phyloP scores from a whole-genome alignment of 2,888 invertebrate genomes.

The Torymus auratus region DNA sequence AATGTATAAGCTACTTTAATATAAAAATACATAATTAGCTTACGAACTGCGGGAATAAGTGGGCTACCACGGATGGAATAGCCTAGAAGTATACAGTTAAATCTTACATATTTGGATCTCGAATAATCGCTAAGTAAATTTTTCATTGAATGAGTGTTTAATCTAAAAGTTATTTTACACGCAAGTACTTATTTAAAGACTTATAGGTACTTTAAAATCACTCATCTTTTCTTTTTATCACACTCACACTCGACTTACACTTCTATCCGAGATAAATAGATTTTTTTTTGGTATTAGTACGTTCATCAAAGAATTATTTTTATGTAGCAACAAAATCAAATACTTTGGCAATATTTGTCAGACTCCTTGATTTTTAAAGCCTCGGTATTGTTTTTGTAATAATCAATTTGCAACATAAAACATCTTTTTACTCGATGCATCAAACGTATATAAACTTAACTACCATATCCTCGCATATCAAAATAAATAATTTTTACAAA shows the following conservation, averaged over 20 bases:
- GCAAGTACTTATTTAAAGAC: slow-evolving; percentile 66
- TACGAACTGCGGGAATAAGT: slow-evolving; percentile 75
- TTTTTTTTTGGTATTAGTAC: slow-evolving; percentile 65
- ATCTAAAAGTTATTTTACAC: slow-evolving; percentile 72
- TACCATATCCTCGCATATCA: slow-evolving; percentile 5
- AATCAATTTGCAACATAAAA: slow-evolving; percentile 15
- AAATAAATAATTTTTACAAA: slow-evolving; percentile 4
- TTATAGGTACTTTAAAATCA: slow-evolving; percentile 63
- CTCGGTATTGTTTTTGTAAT: slow-evolving; percentile 64
- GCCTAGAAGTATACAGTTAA: slow-evolving; percentile 72
- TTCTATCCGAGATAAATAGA: slow-evolving; percentile 63
- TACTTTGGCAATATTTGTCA: slow-evolving; percentile 76
- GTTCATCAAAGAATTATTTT: slow-evolving; percentile 52
- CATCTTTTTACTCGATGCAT: not conserved
- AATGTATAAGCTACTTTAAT: slow-evolving; percentile 76
- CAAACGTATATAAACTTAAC: slow-evolving; percentile 21
- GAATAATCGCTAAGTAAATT: slow-evolving; percentile 63
- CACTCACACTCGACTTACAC: slow-evolving; percentile 60
- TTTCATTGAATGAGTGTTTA: slow-evolving; percentile 66
- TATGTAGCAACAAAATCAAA: slow-evolving; percentile 63
- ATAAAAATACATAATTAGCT: slow-evolving; percentile 78
- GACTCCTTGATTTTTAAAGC: slow-evolving; percentile 74
- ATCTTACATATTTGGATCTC: slow-evolving; percentile 71
- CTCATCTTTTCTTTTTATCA: slow-evolving; percentile 63
- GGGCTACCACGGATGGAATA: slow-evolving; percentile 67